These are phyloP conservation scores for Metopolophium dirhodum DNA, from an alignment of 1,140 invertebrate genomes.

Conservation along the genomic window DNA sequence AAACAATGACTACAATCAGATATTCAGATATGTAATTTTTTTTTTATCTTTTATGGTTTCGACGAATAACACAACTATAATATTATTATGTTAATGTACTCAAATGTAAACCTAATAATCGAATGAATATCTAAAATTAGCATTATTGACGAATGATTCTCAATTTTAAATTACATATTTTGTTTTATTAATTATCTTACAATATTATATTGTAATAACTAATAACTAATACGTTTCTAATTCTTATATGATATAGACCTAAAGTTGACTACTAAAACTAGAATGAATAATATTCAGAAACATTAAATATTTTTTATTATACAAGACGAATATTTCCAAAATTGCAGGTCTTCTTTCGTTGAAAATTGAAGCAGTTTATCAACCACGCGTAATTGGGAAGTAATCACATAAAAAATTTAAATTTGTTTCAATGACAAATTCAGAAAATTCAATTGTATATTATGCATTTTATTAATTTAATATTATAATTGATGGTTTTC, in stretches of 20 bases:
- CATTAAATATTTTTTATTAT: background rate
- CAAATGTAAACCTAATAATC: background rate
- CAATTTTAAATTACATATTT: background rate
- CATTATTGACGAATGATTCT: background rate
- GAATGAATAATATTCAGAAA: background rate
- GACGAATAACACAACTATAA: background rate
- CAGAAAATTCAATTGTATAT: background rate
- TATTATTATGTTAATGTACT: background rate
- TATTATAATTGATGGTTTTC: background rate
- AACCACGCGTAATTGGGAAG: background rate
- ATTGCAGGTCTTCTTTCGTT: background rate
- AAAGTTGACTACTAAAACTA: background rate
- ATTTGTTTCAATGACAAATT: too few relatives aligned
- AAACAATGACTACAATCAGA: background rate
- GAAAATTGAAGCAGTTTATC: background rate
- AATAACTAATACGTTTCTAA: background rate
- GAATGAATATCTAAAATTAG: background rate
- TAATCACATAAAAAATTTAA: background rate
- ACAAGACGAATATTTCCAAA: background rate
- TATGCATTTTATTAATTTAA: background rate
- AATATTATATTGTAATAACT: background rate
- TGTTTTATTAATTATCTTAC: background rate
- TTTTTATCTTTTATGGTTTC: background rate
- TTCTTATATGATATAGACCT: background rate
- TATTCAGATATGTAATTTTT: background rate